A percentile compares a stretch with the other conserved stretches of the same genome.
Conservation (phyloP, 1,140 invertebrate species). For the Lerema accius region DNA sequence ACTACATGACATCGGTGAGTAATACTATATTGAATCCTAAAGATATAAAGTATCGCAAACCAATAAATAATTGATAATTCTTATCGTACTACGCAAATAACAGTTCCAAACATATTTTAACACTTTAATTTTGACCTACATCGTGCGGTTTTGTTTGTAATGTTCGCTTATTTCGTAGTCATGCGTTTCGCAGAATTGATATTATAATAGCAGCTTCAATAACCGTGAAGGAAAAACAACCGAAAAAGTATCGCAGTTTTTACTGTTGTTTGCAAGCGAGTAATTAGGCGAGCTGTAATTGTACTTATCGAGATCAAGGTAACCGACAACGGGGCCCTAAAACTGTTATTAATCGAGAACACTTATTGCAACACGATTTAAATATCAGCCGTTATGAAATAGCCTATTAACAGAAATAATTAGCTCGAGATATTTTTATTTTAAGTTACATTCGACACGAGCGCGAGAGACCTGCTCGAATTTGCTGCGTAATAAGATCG, state of each 20-base stretch:
- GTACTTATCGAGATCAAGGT: constrained; percentile 24
- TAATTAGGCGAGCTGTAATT: constrained; percentile 12
- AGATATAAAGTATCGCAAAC: too few relatives aligned
- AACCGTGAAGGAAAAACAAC: not conserved
- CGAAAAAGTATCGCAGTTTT: not conserved
- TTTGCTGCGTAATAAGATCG: constrained; percentile 13
- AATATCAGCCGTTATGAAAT: not conserved
- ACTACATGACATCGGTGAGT: constrained; percentile 84
- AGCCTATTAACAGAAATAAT: constrained; percentile 1
- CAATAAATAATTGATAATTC: too few relatives aligned
- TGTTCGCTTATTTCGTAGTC: not conserved
- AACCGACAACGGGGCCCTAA: constrained; percentile 4
- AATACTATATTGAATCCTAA: not conserved
- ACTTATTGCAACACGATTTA: constrained; percentile 3
- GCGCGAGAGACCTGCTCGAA: constrained; percentile 1
- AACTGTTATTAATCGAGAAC: constrained; percentile 3
- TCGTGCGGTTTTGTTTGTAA: not conserved
- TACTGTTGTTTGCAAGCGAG: constrained; percentile 1
- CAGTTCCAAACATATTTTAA: not conserved
- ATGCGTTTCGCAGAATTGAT: not conserved
- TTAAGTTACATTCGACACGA: not conserved
- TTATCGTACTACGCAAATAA: too few relatives aligned
- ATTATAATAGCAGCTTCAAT: not conserved
- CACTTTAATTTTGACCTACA: not conserved
- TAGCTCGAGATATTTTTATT: not conserved